Evolutionary conservation across 2,797 vertebrate species (phyloP).

Genomic region (Pseudomugil tenellus): DNA sequence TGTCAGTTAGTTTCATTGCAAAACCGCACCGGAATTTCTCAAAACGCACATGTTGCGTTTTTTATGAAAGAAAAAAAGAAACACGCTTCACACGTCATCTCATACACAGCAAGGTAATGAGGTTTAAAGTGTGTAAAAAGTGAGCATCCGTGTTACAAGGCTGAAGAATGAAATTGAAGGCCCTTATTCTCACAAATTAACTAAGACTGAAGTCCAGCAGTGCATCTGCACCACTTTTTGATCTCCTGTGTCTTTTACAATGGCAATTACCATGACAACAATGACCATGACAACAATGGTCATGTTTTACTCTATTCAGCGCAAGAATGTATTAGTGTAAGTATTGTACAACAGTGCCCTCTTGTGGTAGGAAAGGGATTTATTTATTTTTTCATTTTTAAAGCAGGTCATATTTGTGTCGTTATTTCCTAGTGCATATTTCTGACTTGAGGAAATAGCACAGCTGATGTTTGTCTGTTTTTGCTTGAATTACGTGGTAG

Average conservation of each 20-base stretch:
- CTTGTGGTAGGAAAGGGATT: constrained; percentile 37
- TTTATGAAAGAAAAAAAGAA: constrained; percentile 2
- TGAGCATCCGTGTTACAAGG: neutral
- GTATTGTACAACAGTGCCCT: constrained; percentile 46
- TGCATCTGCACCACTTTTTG: neutral
- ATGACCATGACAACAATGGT: too few relatives aligned
- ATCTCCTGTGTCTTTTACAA: neutral
- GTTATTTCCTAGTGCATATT: constrained; percentile 13
- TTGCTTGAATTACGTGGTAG: neutral
- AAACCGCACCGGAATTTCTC: constrained; percentile 83
- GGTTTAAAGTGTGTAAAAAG: neutral
- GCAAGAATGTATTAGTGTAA: neutral
- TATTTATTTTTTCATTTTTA: neutral
- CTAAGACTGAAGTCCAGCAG: neutral
- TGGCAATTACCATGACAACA: too few relatives aligned
- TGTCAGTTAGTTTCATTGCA: constrained; percentile 72
- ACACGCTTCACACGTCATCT: constrained; percentile 9
- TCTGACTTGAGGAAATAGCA: neutral
- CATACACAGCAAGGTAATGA: neutral
- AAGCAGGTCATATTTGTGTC: constrained; percentile 10
- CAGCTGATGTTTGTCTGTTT: neutral
- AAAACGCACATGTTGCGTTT: constrained; percentile 61
- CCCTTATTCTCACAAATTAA: neutral
- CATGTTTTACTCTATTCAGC: neutral
- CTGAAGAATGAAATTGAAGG: neutral